Base-by-base conservation (phyloP, 2,888 invertebrate genomes). In the Anoplius nigerrimus region DNA sequence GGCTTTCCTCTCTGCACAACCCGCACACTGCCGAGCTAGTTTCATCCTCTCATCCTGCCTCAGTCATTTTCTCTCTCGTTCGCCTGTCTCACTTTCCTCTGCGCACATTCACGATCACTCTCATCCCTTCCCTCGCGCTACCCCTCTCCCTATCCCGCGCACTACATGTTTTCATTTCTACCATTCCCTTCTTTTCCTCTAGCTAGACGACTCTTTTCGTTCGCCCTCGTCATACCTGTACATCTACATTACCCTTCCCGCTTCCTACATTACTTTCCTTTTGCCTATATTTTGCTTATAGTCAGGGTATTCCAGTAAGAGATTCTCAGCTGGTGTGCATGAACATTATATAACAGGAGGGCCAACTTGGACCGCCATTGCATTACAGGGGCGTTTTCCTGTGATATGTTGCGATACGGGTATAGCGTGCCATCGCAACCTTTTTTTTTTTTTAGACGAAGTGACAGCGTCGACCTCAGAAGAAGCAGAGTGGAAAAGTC, bases 1-100 rank as follows among this genome's bases (percentile, higher is more conserved):
- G 82, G 78, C 69, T 61, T 66, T 59, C 52, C 60, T 60, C 71
- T 73, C 66, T 66, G 63, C 69, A 51, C 52, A 34, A n/a, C 48
- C 48, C 18, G n/a, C 48, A 56, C 73, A 62, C 65, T 67, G 67
- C 66, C 54, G 53, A 46, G 57, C 68, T 27, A 43, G 61, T 62
- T 66, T 66, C 65, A 45, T 22, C 57, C 66, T 62, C 54, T 24
- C 59, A 27, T 8, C 8, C 24, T 43, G 42, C 20, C 27, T 42
- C 43, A 15, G 61, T 27, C 48, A 54, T 34, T 54, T 48, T 48
- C 18, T 13, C 34, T 55, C 53, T 43, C 53, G 18, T 18, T 18
- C 48, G 27, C 42, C 56, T 20, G 59, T 0, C 18, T 51, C 48
- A 27, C 24, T 54, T 20, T 1, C 45, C 24, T 46, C 20, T 15